phyloP scores from a whole-genome alignment of 2,888 invertebrate species.

The Atrina japonica region DNA sequence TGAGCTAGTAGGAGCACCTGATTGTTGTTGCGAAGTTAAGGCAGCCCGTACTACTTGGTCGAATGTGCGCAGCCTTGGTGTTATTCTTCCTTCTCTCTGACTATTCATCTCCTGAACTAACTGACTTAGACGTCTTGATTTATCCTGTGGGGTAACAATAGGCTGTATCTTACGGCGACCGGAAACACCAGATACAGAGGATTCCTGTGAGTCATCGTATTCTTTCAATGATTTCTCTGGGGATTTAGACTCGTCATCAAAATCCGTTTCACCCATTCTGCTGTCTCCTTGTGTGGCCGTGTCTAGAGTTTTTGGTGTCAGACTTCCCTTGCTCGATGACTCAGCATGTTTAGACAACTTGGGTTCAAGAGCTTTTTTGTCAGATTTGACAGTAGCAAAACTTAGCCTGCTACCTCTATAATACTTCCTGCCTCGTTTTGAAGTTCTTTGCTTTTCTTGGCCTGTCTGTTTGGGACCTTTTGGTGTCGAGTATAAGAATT shows the following conservation, averaged over 20 bases:
- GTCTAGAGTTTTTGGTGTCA: no score
- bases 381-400: background rate
- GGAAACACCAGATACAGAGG: background rate
- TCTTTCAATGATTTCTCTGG: no score
- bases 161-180: slow-evolving; percentile 7
- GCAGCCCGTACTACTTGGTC: slow-evolving; percentile 24
- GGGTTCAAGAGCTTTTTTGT: background rate
- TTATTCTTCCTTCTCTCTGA: background rate
- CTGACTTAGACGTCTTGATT: slow-evolving; percentile 8
- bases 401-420: background rate
- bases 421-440: background rate
- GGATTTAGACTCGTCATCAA: no score
- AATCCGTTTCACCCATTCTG: no score
- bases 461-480: slow-evolving; percentile 11
- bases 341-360: background rate
- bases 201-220: background rate
- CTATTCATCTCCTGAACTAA: slow-evolving; percentile 28
- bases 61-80: slow-evolving; percentile 9
- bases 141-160: background rate
- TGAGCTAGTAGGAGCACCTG: background rate
- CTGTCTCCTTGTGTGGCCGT: no score
- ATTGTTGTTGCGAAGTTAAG: slow-evolving; percentile 6
- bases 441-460: background rate
- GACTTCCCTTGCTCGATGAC: no score
- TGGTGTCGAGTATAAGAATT: slow-evolving; percentile 38